A percentile compares a stretch with the other conserved stretches of the same genome.
Conservation (phyloP, 2,113 vertebrate species). For the Thermophis baileyi region DNA sequence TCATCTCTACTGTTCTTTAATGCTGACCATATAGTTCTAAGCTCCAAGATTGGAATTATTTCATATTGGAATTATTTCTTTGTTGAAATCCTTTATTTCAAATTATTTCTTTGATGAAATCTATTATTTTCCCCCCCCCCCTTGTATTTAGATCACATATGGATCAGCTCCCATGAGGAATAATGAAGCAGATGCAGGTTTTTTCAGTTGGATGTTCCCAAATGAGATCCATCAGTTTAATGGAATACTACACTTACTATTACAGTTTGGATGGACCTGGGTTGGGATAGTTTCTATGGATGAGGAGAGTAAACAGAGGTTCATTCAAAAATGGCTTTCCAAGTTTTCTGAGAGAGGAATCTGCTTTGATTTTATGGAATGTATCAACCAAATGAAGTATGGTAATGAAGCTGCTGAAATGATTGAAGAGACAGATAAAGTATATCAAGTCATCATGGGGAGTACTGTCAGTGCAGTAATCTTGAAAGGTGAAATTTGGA, state of each 20-base stretch:
- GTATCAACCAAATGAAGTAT: too few species aligned
- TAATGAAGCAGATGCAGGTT: neutral
- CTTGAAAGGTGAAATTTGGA: too few species aligned
- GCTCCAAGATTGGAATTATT: too few species aligned
- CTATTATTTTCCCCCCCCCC: neutral
- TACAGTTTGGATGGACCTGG: neutral
- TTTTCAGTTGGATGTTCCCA: neutral
- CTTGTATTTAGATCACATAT: neutral
- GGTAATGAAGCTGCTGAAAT: too few species aligned
- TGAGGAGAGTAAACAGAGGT: neutral
- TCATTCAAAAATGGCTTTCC: neutral
- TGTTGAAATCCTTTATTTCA: neutral
- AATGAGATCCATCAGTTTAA: neutral
- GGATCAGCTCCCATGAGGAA: neutral
- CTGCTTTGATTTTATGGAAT: too few species aligned
- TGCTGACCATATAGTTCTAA: too few species aligned
- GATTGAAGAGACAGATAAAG: too few species aligned
- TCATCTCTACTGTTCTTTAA: too few species aligned
- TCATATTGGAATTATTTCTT: neutral
- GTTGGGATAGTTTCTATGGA: neutral
- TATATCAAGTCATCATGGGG: too few species aligned
- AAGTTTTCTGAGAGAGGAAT: neutral
- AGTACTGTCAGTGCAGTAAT: too few species aligned
- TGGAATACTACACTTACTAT: neutral
- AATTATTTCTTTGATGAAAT: too few species aligned